Percentiles rank a stretch among this genome's conserved stretches.
Conservation (phyloP, 2,797 vertebrate species). For the Corythornis leucogaster region DNA sequence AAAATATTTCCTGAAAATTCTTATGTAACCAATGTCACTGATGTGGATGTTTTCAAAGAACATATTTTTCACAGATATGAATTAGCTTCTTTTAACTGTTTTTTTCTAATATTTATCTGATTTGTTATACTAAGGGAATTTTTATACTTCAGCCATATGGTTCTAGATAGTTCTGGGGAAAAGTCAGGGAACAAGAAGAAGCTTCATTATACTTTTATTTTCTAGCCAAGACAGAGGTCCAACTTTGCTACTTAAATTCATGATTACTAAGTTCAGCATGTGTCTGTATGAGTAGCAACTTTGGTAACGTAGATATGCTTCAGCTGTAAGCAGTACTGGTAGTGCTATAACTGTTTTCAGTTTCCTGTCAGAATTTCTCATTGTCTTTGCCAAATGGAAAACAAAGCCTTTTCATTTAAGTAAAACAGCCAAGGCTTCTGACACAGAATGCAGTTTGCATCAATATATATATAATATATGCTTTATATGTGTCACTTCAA, state of each 20-base stretch:
- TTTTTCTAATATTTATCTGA: not conserved
- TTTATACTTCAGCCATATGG: not conserved
- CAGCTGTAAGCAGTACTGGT: not conserved
- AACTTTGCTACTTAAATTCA: not conserved
- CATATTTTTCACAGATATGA: not conserved
- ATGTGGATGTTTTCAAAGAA: not conserved
- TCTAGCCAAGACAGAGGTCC: not conserved
- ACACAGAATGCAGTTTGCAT: not conserved
- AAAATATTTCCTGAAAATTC: not conserved
- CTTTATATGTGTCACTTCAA: not conserved
- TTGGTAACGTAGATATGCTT: not conserved
- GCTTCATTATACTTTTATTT: not conserved
- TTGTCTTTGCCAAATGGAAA: not conserved
- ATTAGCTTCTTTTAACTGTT: not conserved
- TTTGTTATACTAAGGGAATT: not conserved
- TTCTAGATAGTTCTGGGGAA: not conserved
- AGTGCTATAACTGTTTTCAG: not conserved
- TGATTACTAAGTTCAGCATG: not conserved
- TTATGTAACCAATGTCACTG: not conserved
- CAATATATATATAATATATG: not conserved
- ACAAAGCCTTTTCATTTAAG: not conserved
- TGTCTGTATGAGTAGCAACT: not conserved
- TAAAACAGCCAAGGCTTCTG: not conserved
- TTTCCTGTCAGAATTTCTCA: not conserved
- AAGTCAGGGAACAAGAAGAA: not conserved